Conservation (phyloP, 1,140 invertebrate species). For the Ostrea denselamellosa region DNA sequence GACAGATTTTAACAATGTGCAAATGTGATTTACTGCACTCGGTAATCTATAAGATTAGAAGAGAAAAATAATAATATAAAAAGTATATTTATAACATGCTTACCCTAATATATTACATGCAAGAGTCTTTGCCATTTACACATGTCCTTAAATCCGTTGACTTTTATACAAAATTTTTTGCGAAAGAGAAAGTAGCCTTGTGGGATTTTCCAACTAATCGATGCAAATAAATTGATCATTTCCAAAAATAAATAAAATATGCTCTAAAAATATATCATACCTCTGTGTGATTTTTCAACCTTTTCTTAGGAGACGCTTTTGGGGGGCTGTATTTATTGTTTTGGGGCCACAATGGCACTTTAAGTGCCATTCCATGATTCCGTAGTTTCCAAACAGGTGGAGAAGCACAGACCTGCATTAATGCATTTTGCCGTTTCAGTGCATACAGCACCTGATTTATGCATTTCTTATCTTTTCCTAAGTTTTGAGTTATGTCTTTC, state of each 20-base stretch:
- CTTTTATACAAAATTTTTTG: neutral
- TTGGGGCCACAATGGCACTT: neutral
- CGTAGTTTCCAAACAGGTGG: neutral
- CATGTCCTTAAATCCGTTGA: neutral
- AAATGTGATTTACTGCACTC: too few species aligned
- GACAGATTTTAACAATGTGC: too few species aligned
- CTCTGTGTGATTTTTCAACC: neutral
- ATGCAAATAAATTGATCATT: neutral
- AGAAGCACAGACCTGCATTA: neutral
- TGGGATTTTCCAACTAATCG: neutral
- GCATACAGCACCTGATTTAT: slow-evolving; percentile 2
- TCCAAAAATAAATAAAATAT: neutral
- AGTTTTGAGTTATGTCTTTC: neutral
- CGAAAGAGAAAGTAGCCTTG: slow-evolving; percentile 11
- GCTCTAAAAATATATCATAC: neutral
- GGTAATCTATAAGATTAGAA: too few species aligned
- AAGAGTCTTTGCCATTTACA: neutral
- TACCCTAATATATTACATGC: neutral
- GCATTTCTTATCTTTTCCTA: slow-evolving; percentile 10
- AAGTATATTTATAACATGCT: too few species aligned
- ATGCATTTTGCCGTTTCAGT: neutral
- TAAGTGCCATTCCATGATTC: neutral
- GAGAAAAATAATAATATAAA: too few species aligned
- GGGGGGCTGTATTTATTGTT: neutral
- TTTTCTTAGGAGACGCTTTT: neutral